Base-by-base conservation (phyloP, 2,113 vertebrate genomes). In the human (Homo sapiens) region DNA sequence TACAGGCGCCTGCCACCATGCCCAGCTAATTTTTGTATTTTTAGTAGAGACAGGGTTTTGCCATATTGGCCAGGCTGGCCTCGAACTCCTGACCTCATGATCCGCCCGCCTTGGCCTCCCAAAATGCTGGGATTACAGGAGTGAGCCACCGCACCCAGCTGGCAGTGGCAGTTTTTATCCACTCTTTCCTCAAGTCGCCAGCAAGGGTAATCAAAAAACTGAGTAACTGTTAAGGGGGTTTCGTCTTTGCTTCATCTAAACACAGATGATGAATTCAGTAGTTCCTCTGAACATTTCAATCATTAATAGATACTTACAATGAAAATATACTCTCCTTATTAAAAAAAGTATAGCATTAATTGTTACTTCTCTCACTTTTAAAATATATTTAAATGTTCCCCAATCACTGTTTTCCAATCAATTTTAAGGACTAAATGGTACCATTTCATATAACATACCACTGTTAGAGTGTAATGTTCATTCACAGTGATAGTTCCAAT, bases 131-230 rank as follows among this genome's bases (percentile, higher is more conserved):
- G 52, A 55, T 55, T 55, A 20, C 6, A 20, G 52, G 18, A 55
- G 52, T 6, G 6, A 55, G 52, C 52, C 52, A 55, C 52, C 18
- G 18, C 17, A 2, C 52, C 52, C 6, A 18, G 52, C 52, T 98
- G 50, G 90, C 70, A 89, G 99, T 99, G 92, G 98, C 99, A 7
- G 99, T 97, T 84, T 99, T 98, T 90, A 98, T 98, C 99, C 99
- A 99, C 87, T 98, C 98, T 83, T 97, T 98, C 23, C 99, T 99
- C 38, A 99, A 98, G 27, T 93, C 96, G 95, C 97, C 98, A 45
- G 99, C 99, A 0, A 99, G 92, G 45, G 30, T 87, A 97, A 99
- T 98, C 81, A 99, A 45, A 45, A 45, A 45, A 98, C 98, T 99
- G 98, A 17, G 98, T 95, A 48, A 99, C 99, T 0, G 99, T 99